Base-by-base conservation (phyloP, 1,140 invertebrate species). In the Maniola jurtina region DNA sequence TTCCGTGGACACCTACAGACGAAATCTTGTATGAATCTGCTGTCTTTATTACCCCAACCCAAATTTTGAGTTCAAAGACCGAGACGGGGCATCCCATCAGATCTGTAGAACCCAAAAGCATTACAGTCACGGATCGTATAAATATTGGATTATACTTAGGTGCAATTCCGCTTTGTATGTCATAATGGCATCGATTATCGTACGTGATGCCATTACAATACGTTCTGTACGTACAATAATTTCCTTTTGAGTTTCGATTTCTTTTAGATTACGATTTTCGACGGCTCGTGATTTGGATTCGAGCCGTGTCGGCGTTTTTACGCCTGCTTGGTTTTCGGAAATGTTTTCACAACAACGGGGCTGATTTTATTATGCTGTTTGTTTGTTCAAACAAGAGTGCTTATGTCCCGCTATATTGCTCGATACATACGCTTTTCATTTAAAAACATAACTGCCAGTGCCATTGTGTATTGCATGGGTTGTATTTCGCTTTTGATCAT, bases 91-190 rank as follows among this genome's bases (percentile, higher is more conserved):
- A 69, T 64, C 50, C 54, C 33, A 72, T 11, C 68, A 73, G 74
- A 73, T 72, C 70, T 71, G 69, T 74, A 61, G 72, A 76, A 76
- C 70, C 70, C 71, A 70, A 72, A 80, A 70, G 76, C 68, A 72
- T 75, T 69, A 77, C 75, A 85, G 79, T 83, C 80, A 83, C 78
- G 77, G 73, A 79, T 80, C 81, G 73, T 80, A 88, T 87, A 87
- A 86, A 89, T 90, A 90, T 89, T 90, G 88, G 86, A 88, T 90
- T 90, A 90, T 88, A 88, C 69, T 88, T 88, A 86, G 86, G 84
- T 86, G 84, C 85, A 86, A 88, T 90, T 86, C 86, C 82, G 73
- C 78, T 77, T 75, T 82, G 85, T 86, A 88, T 90, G 88, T 90
- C 85, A 90, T 90, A 90, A 90, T 90, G 83, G 80, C 83, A 64